Conservation (phyloP, 2,113 vertebrate genomes). For the Eubucco bourcierii region DNA sequence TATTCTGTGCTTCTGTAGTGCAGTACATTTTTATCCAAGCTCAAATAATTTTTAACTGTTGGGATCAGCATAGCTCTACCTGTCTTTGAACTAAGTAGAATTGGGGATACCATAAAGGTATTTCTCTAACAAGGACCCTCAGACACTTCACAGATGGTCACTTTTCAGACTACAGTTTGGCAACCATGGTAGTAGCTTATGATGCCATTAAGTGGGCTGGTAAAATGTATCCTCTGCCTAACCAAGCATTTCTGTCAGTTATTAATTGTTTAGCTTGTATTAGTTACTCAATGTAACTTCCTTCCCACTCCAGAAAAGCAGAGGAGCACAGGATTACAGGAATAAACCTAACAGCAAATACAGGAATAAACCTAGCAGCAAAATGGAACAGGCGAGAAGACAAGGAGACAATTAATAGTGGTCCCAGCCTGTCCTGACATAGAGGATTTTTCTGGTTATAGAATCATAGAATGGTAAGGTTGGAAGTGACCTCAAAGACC, state of each 20-base stretch:
- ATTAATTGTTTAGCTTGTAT: background rate
- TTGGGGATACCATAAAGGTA: background rate
- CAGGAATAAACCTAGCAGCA: background rate
- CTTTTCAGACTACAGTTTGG: background rate
- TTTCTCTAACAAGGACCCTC: background rate
- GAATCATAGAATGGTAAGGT: no score
- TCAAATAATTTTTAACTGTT: background rate
- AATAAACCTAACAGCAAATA: background rate
- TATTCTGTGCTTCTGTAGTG: background rate
- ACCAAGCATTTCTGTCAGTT: background rate
- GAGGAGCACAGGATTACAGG: background rate
- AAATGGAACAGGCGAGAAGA: background rate
- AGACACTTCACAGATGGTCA: background rate
- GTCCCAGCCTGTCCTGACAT: background rate
- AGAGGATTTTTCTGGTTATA: background rate
- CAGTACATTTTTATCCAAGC: background rate
- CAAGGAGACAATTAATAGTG: background rate
- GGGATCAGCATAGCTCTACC: background rate
- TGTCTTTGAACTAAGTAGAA: background rate
- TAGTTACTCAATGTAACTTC: background rate
- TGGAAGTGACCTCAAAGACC: no score
- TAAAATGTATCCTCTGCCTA: background rate
- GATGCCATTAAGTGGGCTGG: background rate
- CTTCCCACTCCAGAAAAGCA: background rate
- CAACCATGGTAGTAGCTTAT: background rate